Evolutionary conservation across 2,797 vertebrate genomes (phyloP).

Genomic region (Gouania willdenowi): DNA sequence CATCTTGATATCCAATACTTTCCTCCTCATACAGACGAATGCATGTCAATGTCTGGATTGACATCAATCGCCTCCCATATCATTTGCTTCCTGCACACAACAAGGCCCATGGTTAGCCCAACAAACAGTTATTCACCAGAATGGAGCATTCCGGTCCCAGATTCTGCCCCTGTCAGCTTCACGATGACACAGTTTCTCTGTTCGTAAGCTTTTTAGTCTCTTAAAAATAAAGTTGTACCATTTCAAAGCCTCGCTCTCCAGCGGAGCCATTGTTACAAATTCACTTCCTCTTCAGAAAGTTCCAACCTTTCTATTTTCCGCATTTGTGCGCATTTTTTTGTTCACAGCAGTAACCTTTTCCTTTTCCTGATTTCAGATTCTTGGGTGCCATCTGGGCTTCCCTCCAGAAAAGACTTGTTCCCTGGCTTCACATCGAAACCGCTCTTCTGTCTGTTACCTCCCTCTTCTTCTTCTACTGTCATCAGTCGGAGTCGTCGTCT

Average conservation of each 20-base stretch:
- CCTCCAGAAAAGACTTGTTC: conserved; percentile 1
- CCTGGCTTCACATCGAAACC: conserved; percentile 1
- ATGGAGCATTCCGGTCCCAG: background rate
- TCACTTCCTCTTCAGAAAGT: too few species aligned
- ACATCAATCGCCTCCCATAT: background rate
- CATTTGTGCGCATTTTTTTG: background rate
- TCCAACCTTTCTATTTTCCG: conserved; percentile 6
- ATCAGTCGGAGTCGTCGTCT: conserved; percentile 45
- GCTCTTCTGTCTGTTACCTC: conserved; percentile 8
- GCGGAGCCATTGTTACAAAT: too few species aligned
- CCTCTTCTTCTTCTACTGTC: conserved; percentile 10
- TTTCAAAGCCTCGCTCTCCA: conserved; percentile 3
- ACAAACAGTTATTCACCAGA: conserved; percentile 2
- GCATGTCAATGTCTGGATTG: background rate
- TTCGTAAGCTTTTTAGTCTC: background rate
- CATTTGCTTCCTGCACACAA: background rate
- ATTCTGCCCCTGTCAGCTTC: too few species aligned
- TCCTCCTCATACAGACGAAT: background rate
- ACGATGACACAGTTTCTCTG: background rate
- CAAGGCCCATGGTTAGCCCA: background rate
- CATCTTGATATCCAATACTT: background rate
- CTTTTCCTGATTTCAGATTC: background rate
- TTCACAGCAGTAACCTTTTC: background rate
- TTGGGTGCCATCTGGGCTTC: background rate
- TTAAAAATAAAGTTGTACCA: background rate